Conservation (phyloP, 2,888 invertebrate species). For the Cyaniris semiargus region DNA sequence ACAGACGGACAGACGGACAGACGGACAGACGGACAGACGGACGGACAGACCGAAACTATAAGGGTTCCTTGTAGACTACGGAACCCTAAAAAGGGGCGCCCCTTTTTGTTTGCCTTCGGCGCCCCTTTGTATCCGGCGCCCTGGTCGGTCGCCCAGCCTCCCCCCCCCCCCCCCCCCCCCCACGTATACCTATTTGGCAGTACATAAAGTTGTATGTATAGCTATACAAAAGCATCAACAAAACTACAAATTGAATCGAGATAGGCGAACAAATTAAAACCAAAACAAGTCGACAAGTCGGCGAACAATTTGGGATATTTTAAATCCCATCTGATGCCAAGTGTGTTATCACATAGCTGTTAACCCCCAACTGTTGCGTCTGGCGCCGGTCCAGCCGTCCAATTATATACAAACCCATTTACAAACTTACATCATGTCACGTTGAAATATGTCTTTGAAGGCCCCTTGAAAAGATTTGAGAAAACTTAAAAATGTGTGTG, state of each 20-base stretch:
- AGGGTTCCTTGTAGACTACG: too few species aligned
- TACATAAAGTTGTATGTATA: too few species aligned
- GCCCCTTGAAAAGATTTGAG: neutral
- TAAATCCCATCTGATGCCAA: slow-evolving; percentile 31
- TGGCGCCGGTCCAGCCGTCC: slow-evolving; percentile 33
- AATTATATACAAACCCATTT: slow-evolving; percentile 18
- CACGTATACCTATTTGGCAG: too few species aligned
- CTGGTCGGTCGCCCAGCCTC: too few species aligned
- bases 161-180: too few species aligned
- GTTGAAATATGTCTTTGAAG: neutral
- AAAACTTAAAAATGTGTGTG: neutral
- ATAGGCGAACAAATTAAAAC: neutral
- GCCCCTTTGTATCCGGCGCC: too few species aligned
- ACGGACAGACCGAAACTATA: too few species aligned
- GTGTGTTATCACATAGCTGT: slow-evolving; percentile 33
- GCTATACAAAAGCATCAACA: neutral
- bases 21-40: too few species aligned
- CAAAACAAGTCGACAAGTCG: slow-evolving; percentile 18
- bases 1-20: too few species aligned
- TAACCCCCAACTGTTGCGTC: slow-evolving; percentile 34
- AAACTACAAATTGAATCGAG: neutral
- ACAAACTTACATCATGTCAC: slow-evolving; percentile 6
- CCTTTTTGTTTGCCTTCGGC: too few species aligned
- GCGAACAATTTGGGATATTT: slow-evolving; percentile 27
- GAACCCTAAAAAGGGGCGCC: too few species aligned